Evolutionary conservation across 2,113 vertebrate species (phyloP).

Genomic region (Illadopsis cleaveri): DNA sequence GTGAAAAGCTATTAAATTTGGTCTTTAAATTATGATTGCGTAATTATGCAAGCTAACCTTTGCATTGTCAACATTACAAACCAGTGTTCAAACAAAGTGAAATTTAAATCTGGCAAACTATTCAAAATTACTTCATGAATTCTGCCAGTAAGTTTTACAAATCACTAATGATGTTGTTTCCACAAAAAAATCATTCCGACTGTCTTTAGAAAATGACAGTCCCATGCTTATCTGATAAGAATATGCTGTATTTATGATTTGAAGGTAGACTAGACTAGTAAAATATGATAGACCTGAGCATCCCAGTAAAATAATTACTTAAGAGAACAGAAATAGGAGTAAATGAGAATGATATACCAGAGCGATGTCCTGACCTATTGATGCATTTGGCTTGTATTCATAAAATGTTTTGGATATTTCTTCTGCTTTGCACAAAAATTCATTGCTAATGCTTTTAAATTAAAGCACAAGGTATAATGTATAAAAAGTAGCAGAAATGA

Average conservation of each 20-base stretch:
- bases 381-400: conserved; percentile 1
- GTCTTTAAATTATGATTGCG: neutral
- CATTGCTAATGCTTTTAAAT: neutral
- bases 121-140: neutral
- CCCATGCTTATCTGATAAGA: neutral
- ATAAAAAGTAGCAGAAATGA: neutral
- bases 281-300: neutral
- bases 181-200: neutral
- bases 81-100: neutral
- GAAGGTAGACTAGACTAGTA: neutral
- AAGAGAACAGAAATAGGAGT: neutral
- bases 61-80: neutral
- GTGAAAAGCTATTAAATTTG: neutral
- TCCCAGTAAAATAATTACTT: neutral
- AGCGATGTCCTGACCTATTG: neutral
- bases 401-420: neutral
- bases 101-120: neutral
- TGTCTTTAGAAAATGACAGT: neutral
- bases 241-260: neutral
- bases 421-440: neutral
- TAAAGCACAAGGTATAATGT: neutral
- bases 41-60: neutral
- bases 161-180: neutral
- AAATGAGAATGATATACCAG: neutral
- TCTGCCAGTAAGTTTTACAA: neutral